Evolutionary conservation across 2,888 invertebrate genomes (phyloP).

Genomic region (Pelosia muscerda): DNA sequence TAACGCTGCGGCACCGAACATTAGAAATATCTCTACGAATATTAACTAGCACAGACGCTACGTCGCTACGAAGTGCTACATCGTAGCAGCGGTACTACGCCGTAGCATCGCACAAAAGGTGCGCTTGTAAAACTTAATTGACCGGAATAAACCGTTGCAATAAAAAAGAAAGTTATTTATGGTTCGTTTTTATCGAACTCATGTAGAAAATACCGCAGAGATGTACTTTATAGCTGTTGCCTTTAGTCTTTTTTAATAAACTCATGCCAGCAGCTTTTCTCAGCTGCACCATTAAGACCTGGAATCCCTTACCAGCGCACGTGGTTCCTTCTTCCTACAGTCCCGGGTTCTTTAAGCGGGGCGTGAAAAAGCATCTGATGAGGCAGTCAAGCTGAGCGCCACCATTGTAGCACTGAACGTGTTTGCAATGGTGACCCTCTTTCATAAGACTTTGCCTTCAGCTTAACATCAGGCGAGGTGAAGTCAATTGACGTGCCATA

Average conservation of each 20-base stretch:
- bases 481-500: too few relatives aligned
- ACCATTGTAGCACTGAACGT: too few relatives aligned
- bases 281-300: too few relatives aligned
- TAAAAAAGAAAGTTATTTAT: conserved; percentile 50
- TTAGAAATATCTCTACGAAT: neutral
- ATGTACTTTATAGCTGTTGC: neutral
- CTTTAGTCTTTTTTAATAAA: neutral
- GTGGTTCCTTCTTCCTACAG: too few relatives aligned
- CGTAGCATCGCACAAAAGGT: conserved; percentile 57
- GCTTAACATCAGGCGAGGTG: too few relatives aligned
- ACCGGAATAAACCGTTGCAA: conserved; percentile 53
- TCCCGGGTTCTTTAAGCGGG: too few relatives aligned
- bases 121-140: conserved; percentile 63
- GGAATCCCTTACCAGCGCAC: too few relatives aligned
- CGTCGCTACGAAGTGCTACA: conserved; percentile 32
- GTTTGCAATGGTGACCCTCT: too few relatives aligned
- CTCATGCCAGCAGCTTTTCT: neutral
- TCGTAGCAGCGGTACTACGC: conserved; percentile 48
- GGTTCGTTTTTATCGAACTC: conserved; percentile 49
- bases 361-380: too few relatives aligned
- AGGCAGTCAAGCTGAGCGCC: too few relatives aligned
- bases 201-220: conserved; percentile 28
- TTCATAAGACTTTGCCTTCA: too few relatives aligned
- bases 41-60: conserved; percentile 56
- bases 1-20: too few relatives aligned